Evolutionary conservation across 2,797 vertebrate species (phyloP), one percentile per base, ranked within the genome.

Genomic region (Eulemur mongoz): DNA sequence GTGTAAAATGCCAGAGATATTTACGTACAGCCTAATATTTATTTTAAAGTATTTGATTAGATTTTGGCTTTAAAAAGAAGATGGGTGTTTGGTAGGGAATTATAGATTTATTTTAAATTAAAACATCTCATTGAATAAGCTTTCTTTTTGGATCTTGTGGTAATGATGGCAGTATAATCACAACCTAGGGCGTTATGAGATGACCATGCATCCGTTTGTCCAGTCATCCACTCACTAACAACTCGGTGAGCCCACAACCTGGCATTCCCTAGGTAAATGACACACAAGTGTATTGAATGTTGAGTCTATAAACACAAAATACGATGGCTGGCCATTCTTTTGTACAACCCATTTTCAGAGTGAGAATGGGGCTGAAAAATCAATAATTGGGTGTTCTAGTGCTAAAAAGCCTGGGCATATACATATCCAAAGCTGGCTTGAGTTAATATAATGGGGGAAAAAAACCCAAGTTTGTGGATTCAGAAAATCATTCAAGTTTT

Each of bases 11-110:
- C 85, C 85, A 80, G 91, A 69, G 54, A n/a, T 35, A 32, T 86
- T 50, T 70, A 35, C 65, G 45, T 76, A 65, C 18, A 35, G 40
- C 65, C 40, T 70, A 30, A 45, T 30, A 20, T 23, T 89, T 73
- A 78, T 72, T 93, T 97, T 52, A 43, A 89, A 48, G 54, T 93
- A 63, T 72, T 86, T 84, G 69, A 82, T 92, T 96, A 70, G 63
- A 69, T 89, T 93, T 87, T 40, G 40, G 50, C 59, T 96, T 89
- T 95, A 63, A 82, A 32, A 54, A 78, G 57, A 20, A 57, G n/a
- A 27, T 48, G 7, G 7, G 22, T 48, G 48, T 87, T 67, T 91
- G 45, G 25, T 78, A 85, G 11, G 52, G 40, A 63, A 73, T 61
- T 83, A n/a, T 57, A 93, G n/a, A 40, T 70, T 95, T 61, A 79